A percentile compares a stretch with the other conserved stretches of the same genome.
phyloP scores from a whole-genome alignment of 2,113 vertebrate genomes.

The Caranx ignobilis region DNA sequence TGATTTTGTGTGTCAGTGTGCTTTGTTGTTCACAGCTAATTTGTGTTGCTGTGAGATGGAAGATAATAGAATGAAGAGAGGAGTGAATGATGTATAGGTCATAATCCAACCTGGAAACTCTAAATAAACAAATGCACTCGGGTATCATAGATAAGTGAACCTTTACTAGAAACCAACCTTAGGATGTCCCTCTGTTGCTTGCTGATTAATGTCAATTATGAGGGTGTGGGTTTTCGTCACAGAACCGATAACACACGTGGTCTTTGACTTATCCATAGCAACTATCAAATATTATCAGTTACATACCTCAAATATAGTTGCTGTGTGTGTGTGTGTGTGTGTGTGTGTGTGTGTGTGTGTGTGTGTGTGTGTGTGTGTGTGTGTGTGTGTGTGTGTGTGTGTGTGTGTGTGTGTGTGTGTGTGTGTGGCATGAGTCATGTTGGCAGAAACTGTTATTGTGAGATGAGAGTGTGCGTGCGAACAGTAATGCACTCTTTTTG shows the following conservation, averaged over 20 bases:
- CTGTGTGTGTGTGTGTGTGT: not conserved
- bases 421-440: not conserved
- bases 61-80: no score
- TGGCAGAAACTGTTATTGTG: conserved; percentile 1
- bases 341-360: no score
- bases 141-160: not conserved
- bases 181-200: not conserved
- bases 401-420: no score
- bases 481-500: not conserved
- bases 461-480: not conserved
- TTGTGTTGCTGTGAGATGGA: not conserved
- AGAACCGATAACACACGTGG: conserved; percentile 30
- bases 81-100: not conserved
- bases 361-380: no score
- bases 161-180: not conserved
- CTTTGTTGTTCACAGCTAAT: not conserved
- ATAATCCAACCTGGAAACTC: not conserved
- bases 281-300: not conserved
- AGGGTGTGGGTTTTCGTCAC: conserved; percentile 25
- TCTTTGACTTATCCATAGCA: conserved; percentile 34
- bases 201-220: conserved; percentile 13
- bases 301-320: not conserved
- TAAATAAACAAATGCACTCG: not conserved
- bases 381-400: not conserved
- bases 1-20: not conserved